These are phyloP conservation scores for Oreochromis grahami DNA, from an alignment of 2,797 vertebrate species.

Conservation along the genomic window DNA sequence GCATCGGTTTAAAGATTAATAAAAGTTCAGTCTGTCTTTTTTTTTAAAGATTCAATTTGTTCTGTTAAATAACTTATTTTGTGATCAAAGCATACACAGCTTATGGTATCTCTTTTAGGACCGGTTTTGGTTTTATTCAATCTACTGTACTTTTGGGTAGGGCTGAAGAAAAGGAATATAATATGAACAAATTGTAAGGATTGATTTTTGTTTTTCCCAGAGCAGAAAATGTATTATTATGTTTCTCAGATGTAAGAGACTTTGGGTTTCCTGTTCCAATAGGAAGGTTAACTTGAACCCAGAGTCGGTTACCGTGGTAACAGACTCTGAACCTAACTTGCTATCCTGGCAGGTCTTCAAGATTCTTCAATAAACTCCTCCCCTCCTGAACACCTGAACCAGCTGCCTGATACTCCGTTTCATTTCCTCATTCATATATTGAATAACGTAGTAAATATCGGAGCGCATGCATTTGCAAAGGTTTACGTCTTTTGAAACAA, in stretches of 20 bases:
- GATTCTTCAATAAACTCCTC: background rate
- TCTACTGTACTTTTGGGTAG: background rate
- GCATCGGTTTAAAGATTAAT: background rate
- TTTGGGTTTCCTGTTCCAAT: background rate
- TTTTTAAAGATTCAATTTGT: accelerated
- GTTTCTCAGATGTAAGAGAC: background rate
- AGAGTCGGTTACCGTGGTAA: background rate
- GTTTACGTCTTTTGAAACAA: background rate
- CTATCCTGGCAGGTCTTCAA: background rate
- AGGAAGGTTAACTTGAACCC: background rate
- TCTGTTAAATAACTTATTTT: background rate
- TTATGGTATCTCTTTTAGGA: background rate
- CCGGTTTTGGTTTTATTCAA: background rate
- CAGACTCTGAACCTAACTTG: background rate
- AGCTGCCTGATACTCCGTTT: background rate
- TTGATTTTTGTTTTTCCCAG: background rate
- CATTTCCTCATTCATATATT: background rate
- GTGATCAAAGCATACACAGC: background rate
- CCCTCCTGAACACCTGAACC: background rate
- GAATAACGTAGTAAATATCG: background rate
- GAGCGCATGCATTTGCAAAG: background rate
- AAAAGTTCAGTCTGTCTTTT: background rate
- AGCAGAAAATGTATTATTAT: background rate
- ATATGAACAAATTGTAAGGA: background rate
- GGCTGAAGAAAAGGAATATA: background rate